A percentile compares a stretch with the other conserved stretches of the same genome.
phyloP scores from a whole-genome alignment of 2,797 vertebrate genomes.

The Enteromius trimaculatus region DNA sequence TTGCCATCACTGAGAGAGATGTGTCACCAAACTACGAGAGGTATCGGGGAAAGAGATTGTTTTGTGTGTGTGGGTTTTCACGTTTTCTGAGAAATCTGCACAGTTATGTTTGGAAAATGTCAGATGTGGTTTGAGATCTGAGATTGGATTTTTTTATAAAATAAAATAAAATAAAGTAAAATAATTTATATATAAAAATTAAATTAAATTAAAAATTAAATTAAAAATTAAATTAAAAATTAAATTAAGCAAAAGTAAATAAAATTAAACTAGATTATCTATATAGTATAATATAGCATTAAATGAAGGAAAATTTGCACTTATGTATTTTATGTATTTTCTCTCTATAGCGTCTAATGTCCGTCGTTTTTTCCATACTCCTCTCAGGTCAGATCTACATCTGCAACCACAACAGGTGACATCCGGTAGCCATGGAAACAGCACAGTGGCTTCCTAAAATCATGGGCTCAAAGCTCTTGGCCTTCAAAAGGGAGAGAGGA shows the following conservation, averaged over 20 bases:
- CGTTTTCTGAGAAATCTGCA: constrained; percentile 3
- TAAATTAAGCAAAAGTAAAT: background rate
- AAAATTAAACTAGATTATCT: background rate
- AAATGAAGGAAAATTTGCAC: background rate
- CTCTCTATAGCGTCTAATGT: background rate
- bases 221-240: background rate
- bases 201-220: too few relatives aligned
- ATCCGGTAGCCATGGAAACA: constrained; percentile 57
- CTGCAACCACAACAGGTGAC: constrained; percentile 50
- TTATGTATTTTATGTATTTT: background rate
- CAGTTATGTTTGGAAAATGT: constrained; percentile 9
- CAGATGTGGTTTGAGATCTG: background rate
- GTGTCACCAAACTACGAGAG: constrained; percentile 16
- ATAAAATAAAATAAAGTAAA: background rate
- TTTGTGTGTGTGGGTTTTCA: background rate
- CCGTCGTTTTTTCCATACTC: background rate
- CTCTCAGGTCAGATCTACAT: constrained; percentile 15
- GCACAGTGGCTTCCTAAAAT: constrained; percentile 39
- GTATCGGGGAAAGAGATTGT: background rate
- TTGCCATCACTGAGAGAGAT: constrained; percentile 24
- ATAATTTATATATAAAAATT: too few relatives aligned
- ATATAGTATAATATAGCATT: background rate
- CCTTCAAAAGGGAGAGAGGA: constrained; percentile 20
- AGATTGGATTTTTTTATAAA: background rate
- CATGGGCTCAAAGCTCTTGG: constrained; percentile 22